Evolutionary conservation across 64 coral and sea anemone species (phyloP), one percentile per base, ranked within the genome.

Genomic region (Actinia equina): DNA sequence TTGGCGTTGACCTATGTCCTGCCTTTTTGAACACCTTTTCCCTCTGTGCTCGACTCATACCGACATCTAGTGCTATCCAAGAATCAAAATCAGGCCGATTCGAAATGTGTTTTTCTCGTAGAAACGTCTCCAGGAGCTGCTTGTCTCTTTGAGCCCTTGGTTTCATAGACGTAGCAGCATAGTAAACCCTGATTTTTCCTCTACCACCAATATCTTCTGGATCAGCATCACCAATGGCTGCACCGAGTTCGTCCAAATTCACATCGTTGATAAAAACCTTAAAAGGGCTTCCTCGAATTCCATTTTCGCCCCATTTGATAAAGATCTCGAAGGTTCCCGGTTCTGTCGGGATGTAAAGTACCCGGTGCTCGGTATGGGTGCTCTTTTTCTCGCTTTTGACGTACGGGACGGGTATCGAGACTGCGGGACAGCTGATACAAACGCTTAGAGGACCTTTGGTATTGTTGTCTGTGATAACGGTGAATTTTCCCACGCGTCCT

Each of bases 351-450:
- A 99, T 95, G 86, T 99, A 99, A 59, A 95, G 69, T 20, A 99
- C 97, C 5, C 45, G 71, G 62, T 99, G 97, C 41, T 95, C 93
- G 3, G 93, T 93, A 26, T 91, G 86, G 82, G 59, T 65, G 5
- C 89, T 82, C 60, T 92, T 92, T 37, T 93, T 93, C 59, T 86
- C 85, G 78, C 87, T 99, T 71, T 92, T 99, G 43, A 99, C 97
- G 42, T 99, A 95, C 22, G 97, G 97, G 8, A 99, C 97, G 20
- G 97, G 97, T 37, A 99, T 95, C 18, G 97, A 99, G 65, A 99
- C 97, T 64, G 97, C 97, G 79, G 97, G 97, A 99, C 97, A 99
- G 77, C 93, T 99, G 15, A 99, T 99, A 57, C 97, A 99, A 43
- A 99, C 97, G 59, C 97, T 99, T 88, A 99, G 88, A 10, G 97